Conservation (phyloP, 1,140 invertebrate genomes). For the Ceratosolen fusciceps region DNA sequence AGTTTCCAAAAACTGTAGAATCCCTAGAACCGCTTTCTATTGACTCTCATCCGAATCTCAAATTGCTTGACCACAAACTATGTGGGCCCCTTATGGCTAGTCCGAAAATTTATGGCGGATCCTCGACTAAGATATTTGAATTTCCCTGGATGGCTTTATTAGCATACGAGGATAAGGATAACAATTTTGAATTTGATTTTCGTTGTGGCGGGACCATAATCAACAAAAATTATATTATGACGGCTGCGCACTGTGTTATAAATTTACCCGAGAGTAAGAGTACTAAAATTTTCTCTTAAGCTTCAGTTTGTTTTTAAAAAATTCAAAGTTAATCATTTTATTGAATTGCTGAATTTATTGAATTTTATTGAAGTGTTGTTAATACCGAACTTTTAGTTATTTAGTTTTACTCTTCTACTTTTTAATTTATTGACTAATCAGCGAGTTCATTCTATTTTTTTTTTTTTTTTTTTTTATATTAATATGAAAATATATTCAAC, state of each 20-base stretch:
- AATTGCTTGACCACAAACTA: conserved; percentile 61
- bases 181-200: conserved; percentile 53
- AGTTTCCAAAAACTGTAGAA: background rate
- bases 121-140: conserved; percentile 71
- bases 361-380: too few species aligned
- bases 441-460: too few species aligned
- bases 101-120: conserved; percentile 64
- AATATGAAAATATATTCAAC: too few species aligned
- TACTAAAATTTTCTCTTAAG: too few species aligned
- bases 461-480: too few species aligned
- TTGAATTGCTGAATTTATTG: too few species aligned
- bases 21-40: background rate
- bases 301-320: too few species aligned
- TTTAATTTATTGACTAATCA: too few species aligned
- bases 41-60: conserved; percentile 60
- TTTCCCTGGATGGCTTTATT: conserved; percentile 77
- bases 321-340: too few species aligned
- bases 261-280: conserved; percentile 34
- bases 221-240: conserved; percentile 75
- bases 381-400: too few species aligned
- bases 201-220: conserved; percentile 77
- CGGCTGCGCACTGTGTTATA: conserved; percentile 78
- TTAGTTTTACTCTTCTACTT: too few species aligned
- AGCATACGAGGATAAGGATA: background rate
- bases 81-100: conserved; percentile 57